Evolutionary conservation across 2,888 invertebrate species (phyloP).

Genomic region (Eulithis testata): DNA sequence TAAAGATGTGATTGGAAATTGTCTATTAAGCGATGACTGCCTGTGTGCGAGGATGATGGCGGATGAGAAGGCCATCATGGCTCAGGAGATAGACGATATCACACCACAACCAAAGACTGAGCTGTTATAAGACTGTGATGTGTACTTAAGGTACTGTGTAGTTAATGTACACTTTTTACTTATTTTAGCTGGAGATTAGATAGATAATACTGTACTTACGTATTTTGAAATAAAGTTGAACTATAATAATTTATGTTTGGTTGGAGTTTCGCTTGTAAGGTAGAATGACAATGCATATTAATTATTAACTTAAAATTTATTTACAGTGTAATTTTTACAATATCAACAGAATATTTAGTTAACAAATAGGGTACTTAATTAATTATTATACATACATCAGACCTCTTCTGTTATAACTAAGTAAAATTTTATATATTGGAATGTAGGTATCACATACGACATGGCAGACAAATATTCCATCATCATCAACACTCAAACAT

Average conservation of each 20-base stretch:
- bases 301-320: constrained; percentile 81
- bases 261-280: constrained; percentile 10
- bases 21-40: constrained; percentile 74
- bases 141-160: constrained; percentile 38
- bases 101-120: constrained; percentile 63
- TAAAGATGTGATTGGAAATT: constrained; percentile 71
- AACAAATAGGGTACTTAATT: constrained; percentile 70
- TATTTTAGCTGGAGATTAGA: neutral
- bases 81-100: constrained; percentile 75
- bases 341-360: constrained; percentile 83
- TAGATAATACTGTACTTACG: constrained; percentile 2
- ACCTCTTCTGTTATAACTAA: constrained; percentile 74
- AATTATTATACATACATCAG: constrained; percentile 80
- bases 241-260: constrained; percentile 1
- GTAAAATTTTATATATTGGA: constrained; percentile 62
- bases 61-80: constrained; percentile 59
- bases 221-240: constrained; percentile 21
- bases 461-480: constrained; percentile 66
- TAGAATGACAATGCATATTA: constrained; percentile 46
- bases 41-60: constrained; percentile 73
- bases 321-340: constrained; percentile 83
- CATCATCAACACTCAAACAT: constrained; percentile 55
- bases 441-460: constrained; percentile 78
- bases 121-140: constrained; percentile 38
- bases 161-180: constrained; percentile 25